Conservation (phyloP, 2,888 invertebrate genomes). For the Gortyna flavago region DNA sequence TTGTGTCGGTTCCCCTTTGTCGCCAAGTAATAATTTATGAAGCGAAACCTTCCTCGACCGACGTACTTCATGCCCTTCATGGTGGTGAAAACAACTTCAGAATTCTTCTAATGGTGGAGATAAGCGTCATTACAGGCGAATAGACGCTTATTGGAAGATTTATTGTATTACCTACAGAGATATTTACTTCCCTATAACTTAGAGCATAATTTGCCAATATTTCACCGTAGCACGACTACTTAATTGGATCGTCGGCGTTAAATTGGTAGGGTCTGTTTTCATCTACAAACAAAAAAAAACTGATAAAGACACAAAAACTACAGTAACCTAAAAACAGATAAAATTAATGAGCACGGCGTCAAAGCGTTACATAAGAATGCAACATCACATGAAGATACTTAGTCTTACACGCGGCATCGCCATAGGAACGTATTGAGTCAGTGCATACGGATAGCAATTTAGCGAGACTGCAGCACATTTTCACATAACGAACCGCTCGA, state of each 20-base stretch:
- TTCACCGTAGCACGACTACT: neutral
- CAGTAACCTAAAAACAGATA: neutral
- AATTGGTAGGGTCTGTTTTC: constrained; percentile 5
- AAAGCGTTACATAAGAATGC: neutral
- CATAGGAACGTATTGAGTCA: constrained; percentile 16
- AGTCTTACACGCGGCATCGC: constrained; percentile 21
- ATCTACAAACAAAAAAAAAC: neutral
- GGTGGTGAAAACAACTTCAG: constrained; percentile 26
- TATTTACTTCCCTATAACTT: constrained; percentile 17
- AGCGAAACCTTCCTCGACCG: constrained; percentile 9
- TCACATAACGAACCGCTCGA: constrained; percentile 61
- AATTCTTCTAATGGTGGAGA: constrained; percentile 39
- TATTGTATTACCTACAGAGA: constrained; percentile 13
- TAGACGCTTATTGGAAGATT: constrained; percentile 1
- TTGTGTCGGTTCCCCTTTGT: constrained; percentile 29
- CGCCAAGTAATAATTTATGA: constrained; percentile 37
- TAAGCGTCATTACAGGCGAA: constrained; percentile 32
- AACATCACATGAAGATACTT: constrained; percentile 16
- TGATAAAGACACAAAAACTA: neutral
- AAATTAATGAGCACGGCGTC: constrained; percentile 5
- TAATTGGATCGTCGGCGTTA: constrained; percentile 15
- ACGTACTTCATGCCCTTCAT: constrained; percentile 9
- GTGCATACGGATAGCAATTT: constrained; percentile 57
- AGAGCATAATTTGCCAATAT: constrained; percentile 20
- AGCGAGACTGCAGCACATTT: constrained; percentile 50